Percentiles rank a stretch among this genome's conserved stretches.
Evolutionary conservation across 2,797 vertebrate species (phyloP).

Genomic region (Diplodus puntazzo): DNA sequence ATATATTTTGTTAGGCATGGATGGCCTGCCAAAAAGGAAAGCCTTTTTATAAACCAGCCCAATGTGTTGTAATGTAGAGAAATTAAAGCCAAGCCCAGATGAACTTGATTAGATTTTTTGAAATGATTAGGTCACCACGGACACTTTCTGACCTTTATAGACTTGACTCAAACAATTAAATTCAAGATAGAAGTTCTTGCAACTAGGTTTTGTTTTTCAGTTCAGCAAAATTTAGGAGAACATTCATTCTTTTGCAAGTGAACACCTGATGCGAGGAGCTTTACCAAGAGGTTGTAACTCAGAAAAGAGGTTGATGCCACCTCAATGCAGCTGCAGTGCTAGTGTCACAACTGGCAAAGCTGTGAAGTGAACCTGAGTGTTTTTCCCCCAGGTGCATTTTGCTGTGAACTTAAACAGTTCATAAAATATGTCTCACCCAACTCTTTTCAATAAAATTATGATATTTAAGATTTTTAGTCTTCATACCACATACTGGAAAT

Average conservation of each 20-base stretch:
- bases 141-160: neutral
- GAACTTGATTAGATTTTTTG: neutral
- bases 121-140: neutral
- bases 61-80: slow-evolving; percentile 20
- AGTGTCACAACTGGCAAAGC: neutral
- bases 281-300: neutral
- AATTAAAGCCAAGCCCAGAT: neutral
- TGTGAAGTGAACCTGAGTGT: neutral
- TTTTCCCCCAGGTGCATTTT: neutral
- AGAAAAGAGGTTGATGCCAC: neutral
- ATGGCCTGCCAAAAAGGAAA: neutral
- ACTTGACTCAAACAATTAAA: neutral
- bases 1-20: neutral
- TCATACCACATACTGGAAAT: neutral
- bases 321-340: neutral
- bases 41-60: neutral
- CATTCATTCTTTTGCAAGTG: neutral
- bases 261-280: neutral
- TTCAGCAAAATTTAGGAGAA: neutral
- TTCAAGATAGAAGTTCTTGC: neutral
- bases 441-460: neutral
- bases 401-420: neutral
- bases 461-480: neutral
- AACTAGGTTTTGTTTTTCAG: neutral
- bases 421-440: neutral